These are phyloP conservation scores for Dyspetes luteomarginatus DNA, from an alignment of 2,888 invertebrate species.

Conservation along the genomic window DNA sequence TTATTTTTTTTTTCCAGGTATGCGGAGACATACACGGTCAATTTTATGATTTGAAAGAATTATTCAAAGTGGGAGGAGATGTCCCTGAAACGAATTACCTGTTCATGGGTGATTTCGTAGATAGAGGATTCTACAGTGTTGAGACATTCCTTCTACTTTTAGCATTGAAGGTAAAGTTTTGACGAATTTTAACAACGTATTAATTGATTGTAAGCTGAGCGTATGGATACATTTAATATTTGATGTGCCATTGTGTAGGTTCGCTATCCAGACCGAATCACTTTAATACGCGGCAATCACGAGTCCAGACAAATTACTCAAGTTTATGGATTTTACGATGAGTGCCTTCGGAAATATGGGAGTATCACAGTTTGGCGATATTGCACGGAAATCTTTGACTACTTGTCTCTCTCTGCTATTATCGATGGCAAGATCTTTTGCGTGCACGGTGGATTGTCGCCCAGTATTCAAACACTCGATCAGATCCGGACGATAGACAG, in stretches of 20 bases:
- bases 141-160: slow-evolving; percentile 98
- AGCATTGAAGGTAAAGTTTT: slow-evolving; percentile 93
- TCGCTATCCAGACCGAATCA: slow-evolving; percentile 99
- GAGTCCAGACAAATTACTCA: slow-evolving; percentile 99
- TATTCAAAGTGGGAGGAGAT: slow-evolving; percentile 99
- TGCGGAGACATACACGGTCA: slow-evolving; percentile 99
- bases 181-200: neutral
- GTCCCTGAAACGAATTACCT: slow-evolving; percentile 99
- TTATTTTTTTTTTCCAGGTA: slow-evolving; percentile 87
- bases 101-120: slow-evolving; percentile 99
- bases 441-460: slow-evolving; percentile 99
- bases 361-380: slow-evolving; percentile 99
- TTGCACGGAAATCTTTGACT: slow-evolving; percentile 99
- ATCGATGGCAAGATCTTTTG: slow-evolving; percentile 99
- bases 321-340: slow-evolving; percentile 99
- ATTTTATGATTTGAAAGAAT: slow-evolving; percentile 98
- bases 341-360: slow-evolving; percentile 99
- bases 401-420: slow-evolving; percentile 97
- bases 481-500: slow-evolving; percentile 99
- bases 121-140: slow-evolving; percentile 99
- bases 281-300: slow-evolving; percentile 98
- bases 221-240: slow-evolving; percentile 17
- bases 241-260: slow-evolving; percentile 87
- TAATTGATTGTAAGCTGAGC: neutral
- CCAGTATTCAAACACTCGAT: slow-evolving; percentile 99